These are phyloP conservation scores for Agrypnia vestita DNA, from an alignment of 1,140 invertebrate species.

Conservation along the genomic window DNA sequence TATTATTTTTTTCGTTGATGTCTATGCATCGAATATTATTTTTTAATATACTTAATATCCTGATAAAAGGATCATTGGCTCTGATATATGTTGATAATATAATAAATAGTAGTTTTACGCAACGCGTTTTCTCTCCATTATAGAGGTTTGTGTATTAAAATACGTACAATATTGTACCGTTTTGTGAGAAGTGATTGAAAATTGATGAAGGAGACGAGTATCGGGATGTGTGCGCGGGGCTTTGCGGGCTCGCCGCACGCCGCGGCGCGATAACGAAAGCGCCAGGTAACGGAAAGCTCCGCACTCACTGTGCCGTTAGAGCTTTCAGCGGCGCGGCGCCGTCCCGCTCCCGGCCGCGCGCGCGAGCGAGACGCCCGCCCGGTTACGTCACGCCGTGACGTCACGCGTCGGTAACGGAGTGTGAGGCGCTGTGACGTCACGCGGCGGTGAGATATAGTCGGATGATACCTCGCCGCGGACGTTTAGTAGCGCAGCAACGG, in stretches of 20 bases:
- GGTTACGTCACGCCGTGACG: constrained; percentile 71
- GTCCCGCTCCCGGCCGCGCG: constrained; percentile 17
- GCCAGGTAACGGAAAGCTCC: constrained; percentile 52
- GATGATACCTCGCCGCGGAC: constrained; percentile 66
- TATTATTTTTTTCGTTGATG: too few relatives aligned
- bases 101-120: too few relatives aligned
- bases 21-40: too few relatives aligned
- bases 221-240: neutral
- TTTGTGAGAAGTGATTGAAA: too few relatives aligned
- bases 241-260: constrained; percentile 17
- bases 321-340: constrained; percentile 65
- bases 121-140: too few relatives aligned
- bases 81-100: too few relatives aligned
- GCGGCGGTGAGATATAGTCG: constrained; percentile 69
- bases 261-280: constrained; percentile 44
- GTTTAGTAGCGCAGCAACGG: constrained; percentile 72
- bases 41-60: too few relatives aligned
- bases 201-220: too few relatives aligned
- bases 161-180: too few relatives aligned
- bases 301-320: constrained; percentile 70
- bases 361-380: constrained; percentile 57
- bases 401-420: constrained; percentile 59
- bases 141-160: too few relatives aligned
- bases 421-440: constrained; percentile 69
- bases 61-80: too few relatives aligned